Percentiles rank a stretch among this genome's conserved stretches.
phyloP scores from a whole-genome alignment of 2,797 vertebrate species.

The Bradypus variegatus region DNA sequence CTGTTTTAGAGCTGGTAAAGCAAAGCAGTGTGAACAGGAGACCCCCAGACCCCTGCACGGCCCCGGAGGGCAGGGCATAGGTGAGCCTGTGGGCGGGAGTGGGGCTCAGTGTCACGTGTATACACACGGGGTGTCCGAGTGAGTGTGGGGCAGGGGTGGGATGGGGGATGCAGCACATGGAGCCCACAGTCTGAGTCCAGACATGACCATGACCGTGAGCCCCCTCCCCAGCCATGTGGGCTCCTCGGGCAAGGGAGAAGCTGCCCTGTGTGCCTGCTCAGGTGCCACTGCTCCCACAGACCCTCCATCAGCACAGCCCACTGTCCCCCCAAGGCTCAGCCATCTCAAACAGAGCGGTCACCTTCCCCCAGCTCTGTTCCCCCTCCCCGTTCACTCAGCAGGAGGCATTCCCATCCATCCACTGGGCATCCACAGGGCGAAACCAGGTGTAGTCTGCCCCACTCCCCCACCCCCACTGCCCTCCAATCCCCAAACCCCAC shows the following conservation, averaged over 20 bases:
- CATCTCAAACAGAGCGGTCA: too few species aligned
- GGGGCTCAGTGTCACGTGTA: fast-evolving
- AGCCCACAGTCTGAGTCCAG: background rate
- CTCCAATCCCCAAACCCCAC: too few species aligned
- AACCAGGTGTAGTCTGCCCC: background rate
- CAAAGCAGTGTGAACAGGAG: background rate
- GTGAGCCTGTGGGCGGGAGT: background rate
- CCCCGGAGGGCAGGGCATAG: background rate
- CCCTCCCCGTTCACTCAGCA: background rate
- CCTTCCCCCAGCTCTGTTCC: background rate
- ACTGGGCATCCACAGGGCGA: background rate
- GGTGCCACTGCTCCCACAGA: too few species aligned
- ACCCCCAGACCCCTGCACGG: fast-evolving
- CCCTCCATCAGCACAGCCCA: background rate
- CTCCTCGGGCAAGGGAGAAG: background rate
- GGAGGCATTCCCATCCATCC: background rate
- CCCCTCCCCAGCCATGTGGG: background rate
- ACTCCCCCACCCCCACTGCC: background rate
- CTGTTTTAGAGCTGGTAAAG: background rate
- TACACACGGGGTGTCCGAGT: background rate
- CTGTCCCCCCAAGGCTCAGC: background rate
- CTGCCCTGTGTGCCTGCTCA: background rate
- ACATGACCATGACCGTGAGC: background rate
- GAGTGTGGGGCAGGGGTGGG: fast-evolving
- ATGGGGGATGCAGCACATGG: fast-evolving